Percentiles rank a stretch among this genome's conserved stretches.
phyloP scores from a whole-genome alignment of 1,140 invertebrate genomes.

The Eumeta japonica region DNA sequence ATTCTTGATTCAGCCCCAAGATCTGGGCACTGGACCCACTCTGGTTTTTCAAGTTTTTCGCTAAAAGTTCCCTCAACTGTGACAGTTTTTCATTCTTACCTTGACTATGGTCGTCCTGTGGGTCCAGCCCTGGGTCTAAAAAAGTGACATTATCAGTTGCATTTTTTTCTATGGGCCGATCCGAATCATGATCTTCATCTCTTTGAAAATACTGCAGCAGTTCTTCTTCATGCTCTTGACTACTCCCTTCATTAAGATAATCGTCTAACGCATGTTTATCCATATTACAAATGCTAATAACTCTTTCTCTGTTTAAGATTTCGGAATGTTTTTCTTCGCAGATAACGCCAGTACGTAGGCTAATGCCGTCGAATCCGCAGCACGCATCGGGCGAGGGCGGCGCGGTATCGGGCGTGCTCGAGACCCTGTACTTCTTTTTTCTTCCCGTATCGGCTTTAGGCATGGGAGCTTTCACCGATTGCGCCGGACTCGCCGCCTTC shows the following conservation, averaged over 20 bases:
- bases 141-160: conserved; percentile 26
- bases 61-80: conserved; percentile 69
- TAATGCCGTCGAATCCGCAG: conserved; percentile 48
- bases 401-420: conserved; percentile 23
- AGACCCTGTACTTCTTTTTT: conserved; percentile 17
- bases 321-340: conserved; percentile 53
- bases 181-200: conserved; percentile 27
- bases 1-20: conserved; percentile 18
- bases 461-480: conserved; percentile 39
- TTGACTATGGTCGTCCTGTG: conserved; percentile 47
- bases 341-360: conserved; percentile 46
- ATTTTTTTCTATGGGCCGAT: too few relatives aligned
- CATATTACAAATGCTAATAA: conserved; percentile 69
- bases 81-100: conserved; percentile 67
- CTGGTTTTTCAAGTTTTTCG: conserved; percentile 64
- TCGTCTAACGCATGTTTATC: conserved; percentile 77
- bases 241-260: conserved; percentile 74
- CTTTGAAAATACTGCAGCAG: conserved; percentile 74
- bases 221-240: conserved; percentile 78
- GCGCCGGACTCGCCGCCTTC: conserved; percentile 50
- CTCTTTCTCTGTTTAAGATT: conserved; percentile 60
- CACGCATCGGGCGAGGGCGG: conserved; percentile 35
- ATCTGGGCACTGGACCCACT: conserved; percentile 36
- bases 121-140: conserved; percentile 48
- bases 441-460: conserved; percentile 29